Conservation (phyloP, 2,888 invertebrate genomes). For the Dione juno region DNA sequence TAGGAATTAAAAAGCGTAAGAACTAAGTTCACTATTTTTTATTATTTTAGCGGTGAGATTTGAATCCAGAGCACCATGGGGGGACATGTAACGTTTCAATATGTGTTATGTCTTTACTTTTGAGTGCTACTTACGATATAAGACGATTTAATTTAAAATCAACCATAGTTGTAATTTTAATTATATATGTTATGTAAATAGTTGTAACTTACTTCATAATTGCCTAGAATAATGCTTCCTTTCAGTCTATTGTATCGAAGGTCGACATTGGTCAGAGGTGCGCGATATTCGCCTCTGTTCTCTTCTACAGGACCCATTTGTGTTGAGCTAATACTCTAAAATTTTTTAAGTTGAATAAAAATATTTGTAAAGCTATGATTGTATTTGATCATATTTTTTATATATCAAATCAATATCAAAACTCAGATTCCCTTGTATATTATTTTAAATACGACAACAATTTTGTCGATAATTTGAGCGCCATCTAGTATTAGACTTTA, state of each 20-base stretch:
- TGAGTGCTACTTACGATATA: too few species aligned
- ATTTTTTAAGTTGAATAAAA: constrained; percentile 37
- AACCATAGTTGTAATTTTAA: neutral
- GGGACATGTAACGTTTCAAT: too few species aligned
- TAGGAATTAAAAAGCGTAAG: too few species aligned
- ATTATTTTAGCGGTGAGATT: too few species aligned
- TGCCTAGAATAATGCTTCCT: constrained; percentile 92
- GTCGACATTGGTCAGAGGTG: constrained; percentile 88
- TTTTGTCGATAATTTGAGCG: too few species aligned
- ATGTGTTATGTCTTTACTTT: too few species aligned
- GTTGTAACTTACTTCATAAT: constrained; percentile 88
- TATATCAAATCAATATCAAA: too few species aligned
- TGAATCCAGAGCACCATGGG: too few species aligned
- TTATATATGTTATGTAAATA: neutral
- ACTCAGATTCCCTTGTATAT: neutral
- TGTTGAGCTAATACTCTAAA: constrained; percentile 57
- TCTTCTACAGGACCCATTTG: constrained; percentile 73
- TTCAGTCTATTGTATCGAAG: constrained; percentile 90
- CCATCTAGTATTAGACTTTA: too few species aligned
- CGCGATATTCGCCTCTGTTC: constrained; percentile 66
- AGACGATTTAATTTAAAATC: too few species aligned
- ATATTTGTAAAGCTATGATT: neutral
- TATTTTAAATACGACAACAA: neutral
- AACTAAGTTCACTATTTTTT: too few species aligned
- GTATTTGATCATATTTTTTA: too few species aligned